Percentiles rank a stretch among this genome's conserved stretches.
Evolutionary conservation across 1,140 invertebrate genomes (phyloP).

Genomic region (Aplysia californica): DNA sequence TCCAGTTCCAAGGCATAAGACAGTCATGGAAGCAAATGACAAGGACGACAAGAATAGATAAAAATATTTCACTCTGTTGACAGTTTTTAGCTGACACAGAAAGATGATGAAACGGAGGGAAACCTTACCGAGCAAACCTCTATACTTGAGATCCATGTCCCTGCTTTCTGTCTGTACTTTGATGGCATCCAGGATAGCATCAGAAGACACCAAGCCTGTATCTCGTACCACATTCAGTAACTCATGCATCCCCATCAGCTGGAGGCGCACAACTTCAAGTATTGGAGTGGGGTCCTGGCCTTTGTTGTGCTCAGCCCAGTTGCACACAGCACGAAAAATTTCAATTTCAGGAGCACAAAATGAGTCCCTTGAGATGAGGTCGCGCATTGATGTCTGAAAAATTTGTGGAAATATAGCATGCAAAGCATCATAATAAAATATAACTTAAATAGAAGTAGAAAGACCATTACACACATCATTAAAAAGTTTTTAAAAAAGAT

Average conservation of each 20-base stretch:
- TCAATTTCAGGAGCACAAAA: slow-evolving; percentile 96
- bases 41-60: too few relatives aligned
- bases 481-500: not conserved
- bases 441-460: not conserved
- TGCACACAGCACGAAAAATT: slow-evolving; percentile 89
- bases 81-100: too few relatives aligned
- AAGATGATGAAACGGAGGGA: too few relatives aligned
- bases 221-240: slow-evolving; percentile 88
- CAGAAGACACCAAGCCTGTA: slow-evolving; percentile 85
- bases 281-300: slow-evolving; percentile 70
- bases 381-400: slow-evolving; percentile 69
- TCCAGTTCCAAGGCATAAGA: too few relatives aligned
- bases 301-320: slow-evolving; percentile 86
- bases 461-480: not conserved
- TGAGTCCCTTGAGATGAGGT: slow-evolving; percentile 90
- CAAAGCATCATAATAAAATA: too few relatives aligned
- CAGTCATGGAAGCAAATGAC: too few relatives aligned
- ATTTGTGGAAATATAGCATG: too few relatives aligned
- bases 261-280: slow-evolving; percentile 77
- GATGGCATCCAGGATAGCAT: slow-evolving; percentile 94
- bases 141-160: slow-evolving; percentile 83
- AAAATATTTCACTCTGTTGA: too few relatives aligned
- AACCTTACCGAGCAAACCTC: slow-evolving; percentile 75
- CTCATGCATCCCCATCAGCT: slow-evolving; percentile 88
- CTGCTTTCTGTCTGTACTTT: slow-evolving; percentile 81